phyloP scores from a whole-genome alignment of 2,888 invertebrate species.

The Limenitis camilla region DNA sequence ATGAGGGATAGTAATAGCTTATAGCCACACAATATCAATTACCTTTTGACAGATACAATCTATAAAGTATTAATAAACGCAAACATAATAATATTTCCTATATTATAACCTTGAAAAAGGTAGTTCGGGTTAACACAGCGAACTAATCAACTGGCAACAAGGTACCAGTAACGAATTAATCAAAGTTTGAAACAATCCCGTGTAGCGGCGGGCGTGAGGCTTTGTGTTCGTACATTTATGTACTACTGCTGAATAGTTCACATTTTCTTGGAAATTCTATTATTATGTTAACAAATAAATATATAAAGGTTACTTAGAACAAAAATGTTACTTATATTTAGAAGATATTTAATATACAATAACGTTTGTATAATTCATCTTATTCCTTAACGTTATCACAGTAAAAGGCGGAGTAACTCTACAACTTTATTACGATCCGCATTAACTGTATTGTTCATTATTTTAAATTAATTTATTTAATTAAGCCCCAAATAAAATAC shows the following conservation, averaged over 20 bases:
- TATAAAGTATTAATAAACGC: not conserved
- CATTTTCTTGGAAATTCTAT: no score
- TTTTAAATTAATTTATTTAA: not conserved
- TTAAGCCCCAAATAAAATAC: not conserved
- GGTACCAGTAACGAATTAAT: constrained; percentile 65
- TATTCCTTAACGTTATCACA: constrained; percentile 1
- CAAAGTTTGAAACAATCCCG: constrained; percentile 71
- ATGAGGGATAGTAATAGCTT: no score
- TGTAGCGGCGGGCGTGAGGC: constrained; percentile 47
- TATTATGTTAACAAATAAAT: no score
- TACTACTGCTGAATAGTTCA: not conserved
- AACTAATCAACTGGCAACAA: constrained; percentile 62
- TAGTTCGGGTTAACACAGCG: constrained; percentile 25
- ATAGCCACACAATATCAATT: no score
- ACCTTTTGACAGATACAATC: no score
- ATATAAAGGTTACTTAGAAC: no score
- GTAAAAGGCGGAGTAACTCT: not conserved
- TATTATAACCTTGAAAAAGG: not conserved
- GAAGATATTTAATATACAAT: no score
- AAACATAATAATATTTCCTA: not conserved
- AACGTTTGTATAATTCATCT: not conserved
- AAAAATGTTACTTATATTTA: no score
- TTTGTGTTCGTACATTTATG: constrained; percentile 13
- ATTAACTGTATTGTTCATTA: not conserved
- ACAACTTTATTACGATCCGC: constrained; percentile 7